Evolutionary conservation across 2,797 vertebrate species (phyloP), one percentile per base, ranked within the genome.

Genomic region (Heliangelus exortis): DNA sequence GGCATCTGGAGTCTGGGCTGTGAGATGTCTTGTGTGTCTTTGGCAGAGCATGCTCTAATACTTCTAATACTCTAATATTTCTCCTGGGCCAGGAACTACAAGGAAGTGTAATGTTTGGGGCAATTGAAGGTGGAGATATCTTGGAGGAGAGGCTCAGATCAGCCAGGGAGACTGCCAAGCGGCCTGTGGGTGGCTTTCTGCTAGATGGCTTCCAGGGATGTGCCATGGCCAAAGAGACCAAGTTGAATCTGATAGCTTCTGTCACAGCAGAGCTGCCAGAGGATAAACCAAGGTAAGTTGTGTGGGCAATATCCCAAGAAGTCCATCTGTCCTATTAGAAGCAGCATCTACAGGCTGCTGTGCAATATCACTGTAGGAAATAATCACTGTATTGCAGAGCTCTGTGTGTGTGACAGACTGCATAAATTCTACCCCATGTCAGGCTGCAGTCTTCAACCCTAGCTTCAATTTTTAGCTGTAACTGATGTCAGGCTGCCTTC

Each of bases 181-280:
- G 99, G 73, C 98, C 99, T 0, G 99, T 99, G 36, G 98, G 98
- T 16, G 99, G 99, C 86, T 99, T 99, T 97, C 98, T 99, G 61
- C 97, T 99, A 96, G 99, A 99, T 47, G 98, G 99, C 75, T 98
- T 99, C 93, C 98, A 98, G 87, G 98, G 98, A 17, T 86, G 91
- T 84, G 95, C 97, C 72, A 97, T 98, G 97, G 96, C 97, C 71
- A 97, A 95, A 92, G 96, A 98, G 66, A 97, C 98, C 74, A 99
- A 98, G 92, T 97, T 97, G 92, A 97, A 98, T 92, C 97, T 99
- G 96, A 98, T 99, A 89, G 95, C 96, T 9, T 98, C 98, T 19
- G 98, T 99, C 95, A 98, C 97, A 90, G 97, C 98, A 29, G 99
- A 98, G 96, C 97, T 99, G 94, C 99, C 99, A 1, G 98, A 98